phyloP scores from a whole-genome alignment of 2,797 vertebrate species.

The Halcyon badia region DNA sequence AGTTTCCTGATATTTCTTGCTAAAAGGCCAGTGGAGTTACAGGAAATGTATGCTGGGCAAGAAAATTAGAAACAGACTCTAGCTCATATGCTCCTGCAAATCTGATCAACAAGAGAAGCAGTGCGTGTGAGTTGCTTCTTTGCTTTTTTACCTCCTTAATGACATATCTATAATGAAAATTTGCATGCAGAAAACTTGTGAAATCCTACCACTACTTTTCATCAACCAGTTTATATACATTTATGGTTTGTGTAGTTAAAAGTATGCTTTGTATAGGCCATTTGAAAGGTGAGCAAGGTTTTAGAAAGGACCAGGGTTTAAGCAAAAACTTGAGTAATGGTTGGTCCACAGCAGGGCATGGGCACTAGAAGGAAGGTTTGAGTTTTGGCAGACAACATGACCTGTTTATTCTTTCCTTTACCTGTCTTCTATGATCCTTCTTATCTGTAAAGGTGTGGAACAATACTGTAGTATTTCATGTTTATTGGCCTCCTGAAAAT shows the following conservation, averaged over 20 bases:
- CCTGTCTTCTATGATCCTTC: neutral
- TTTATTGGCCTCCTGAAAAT: neutral
- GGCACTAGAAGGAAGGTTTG: neutral
- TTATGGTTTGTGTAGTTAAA: neutral
- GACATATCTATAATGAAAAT: neutral
- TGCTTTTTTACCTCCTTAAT: neutral
- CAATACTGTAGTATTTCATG: neutral
- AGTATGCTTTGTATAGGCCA: neutral
- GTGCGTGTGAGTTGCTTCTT: neutral
- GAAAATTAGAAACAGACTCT: neutral
- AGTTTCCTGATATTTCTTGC: neutral
- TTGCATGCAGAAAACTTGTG: neutral
- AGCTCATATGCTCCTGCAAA: neutral
- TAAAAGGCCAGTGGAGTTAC: neutral
- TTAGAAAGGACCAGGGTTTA: neutral
- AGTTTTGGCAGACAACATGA: neutral
- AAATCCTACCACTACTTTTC: neutral
- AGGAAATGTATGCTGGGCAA: neutral
- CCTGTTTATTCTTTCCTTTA: neutral
- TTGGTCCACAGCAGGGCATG: neutral
- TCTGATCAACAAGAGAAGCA: neutral
- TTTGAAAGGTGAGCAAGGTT: neutral
- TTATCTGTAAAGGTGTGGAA: neutral
- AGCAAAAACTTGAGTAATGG: neutral
- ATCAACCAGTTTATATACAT: neutral